phyloP scores from a whole-genome alignment of 2,113 vertebrate species.

The Corvus cornix region DNA sequence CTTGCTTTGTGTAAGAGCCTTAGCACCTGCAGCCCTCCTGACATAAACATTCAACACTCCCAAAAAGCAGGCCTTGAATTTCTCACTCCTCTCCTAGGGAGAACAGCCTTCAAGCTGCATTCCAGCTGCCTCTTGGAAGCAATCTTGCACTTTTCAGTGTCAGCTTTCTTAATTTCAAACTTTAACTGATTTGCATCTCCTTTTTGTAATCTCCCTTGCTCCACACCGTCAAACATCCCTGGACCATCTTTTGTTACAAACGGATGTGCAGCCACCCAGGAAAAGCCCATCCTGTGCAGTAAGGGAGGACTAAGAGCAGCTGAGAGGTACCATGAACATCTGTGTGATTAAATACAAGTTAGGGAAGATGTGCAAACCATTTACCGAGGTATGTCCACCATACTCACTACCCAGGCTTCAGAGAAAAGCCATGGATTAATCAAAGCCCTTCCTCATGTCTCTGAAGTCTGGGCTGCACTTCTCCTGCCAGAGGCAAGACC shows the following conservation, averaged over 20 bases:
- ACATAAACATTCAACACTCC: neutral
- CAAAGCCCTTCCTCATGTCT: neutral
- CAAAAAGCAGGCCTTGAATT: neutral
- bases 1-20: neutral
- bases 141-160: neutral
- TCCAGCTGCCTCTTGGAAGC: neutral
- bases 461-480: neutral
- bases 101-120: neutral
- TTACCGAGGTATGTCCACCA: neutral
- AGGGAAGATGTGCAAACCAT: neutral
- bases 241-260: neutral
- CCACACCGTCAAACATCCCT: neutral
- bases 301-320: neutral
- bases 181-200: neutral
- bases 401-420: neutral
- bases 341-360: neutral
- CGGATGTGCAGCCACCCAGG: neutral
- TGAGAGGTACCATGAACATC: neutral
- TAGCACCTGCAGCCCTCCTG: neutral
- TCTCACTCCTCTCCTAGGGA: neutral
- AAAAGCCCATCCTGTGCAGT: neutral
- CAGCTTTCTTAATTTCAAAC: neutral
- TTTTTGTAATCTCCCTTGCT: neutral
- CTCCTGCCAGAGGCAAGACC: neutral
- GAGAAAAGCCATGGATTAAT: neutral